Conservation (phyloP, 2,113 vertebrate genomes). For the Podocnemis expansa region DNA sequence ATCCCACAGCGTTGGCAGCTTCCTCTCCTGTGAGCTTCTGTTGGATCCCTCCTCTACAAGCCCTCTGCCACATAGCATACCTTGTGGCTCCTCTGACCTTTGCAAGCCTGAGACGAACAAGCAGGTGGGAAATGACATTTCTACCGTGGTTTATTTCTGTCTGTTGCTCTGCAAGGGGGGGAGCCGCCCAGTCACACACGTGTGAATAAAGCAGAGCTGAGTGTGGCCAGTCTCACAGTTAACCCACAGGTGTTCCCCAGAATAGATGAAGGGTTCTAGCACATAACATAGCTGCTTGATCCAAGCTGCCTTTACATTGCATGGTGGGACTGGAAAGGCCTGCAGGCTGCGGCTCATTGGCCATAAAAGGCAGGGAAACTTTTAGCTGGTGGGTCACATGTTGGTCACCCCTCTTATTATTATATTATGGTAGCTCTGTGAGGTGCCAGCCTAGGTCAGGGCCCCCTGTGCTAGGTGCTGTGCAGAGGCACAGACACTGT, state of each 20-base stretch:
- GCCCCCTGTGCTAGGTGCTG: background rate
- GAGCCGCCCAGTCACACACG: background rate
- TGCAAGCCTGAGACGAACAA: background rate
- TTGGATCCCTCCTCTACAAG: background rate
- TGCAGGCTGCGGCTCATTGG: background rate
- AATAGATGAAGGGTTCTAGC: fast-evolving
- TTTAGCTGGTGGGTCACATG: background rate
- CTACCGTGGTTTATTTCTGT: background rate
- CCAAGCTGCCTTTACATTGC: fast-evolving
- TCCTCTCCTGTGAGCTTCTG: background rate
- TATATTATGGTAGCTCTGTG: background rate
- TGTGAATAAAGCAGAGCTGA: fast-evolving
- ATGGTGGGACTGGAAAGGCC: background rate
- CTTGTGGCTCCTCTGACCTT: background rate
- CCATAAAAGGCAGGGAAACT: background rate
- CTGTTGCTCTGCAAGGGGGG: background rate
- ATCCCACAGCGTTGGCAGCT: background rate
- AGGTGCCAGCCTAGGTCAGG: background rate
- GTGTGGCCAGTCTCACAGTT: background rate
- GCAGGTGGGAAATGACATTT: background rate
- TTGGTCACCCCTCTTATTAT: background rate
- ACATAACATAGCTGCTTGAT: fast-evolving
- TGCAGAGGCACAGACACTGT: background rate
- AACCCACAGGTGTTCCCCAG: fast-evolving
- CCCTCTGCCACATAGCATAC: fast-evolving